A percentile compares a stretch with the other conserved stretches of the same genome.
These are phyloP conservation scores for Aselliscus stoliczkanus DNA, from an alignment of 2,797 vertebrate species.

Conservation along the genomic window DNA sequence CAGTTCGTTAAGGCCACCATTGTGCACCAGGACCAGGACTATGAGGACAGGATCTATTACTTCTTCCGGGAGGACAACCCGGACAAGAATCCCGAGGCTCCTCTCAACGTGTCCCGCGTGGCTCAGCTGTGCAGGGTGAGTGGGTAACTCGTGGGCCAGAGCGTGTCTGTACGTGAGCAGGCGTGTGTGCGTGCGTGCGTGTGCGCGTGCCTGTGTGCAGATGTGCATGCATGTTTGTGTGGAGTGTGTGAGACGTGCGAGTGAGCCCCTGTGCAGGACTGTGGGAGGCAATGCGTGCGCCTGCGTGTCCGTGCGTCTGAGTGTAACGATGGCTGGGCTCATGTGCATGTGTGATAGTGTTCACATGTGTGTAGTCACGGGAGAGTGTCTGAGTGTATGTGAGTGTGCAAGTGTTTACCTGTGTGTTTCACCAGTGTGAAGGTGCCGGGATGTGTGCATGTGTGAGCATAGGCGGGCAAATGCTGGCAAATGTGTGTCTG, in stretches of 20 bases:
- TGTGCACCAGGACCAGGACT: constrained; percentile 73
- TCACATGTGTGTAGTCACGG: background rate
- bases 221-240: background rate
- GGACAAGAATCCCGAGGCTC: constrained; percentile 79
- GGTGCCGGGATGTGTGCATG: background rate
- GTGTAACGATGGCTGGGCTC: background rate
- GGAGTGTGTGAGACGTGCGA: background rate
- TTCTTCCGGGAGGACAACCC: constrained; percentile 85
- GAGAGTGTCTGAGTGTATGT: accelerated
- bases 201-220: background rate
- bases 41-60: constrained; percentile 83
- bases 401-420: background rate
- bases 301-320: background rate
- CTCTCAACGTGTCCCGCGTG: constrained; percentile 80
- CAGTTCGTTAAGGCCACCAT: constrained; percentile 83
- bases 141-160: background rate
- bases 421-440: background rate
- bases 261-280: background rate
- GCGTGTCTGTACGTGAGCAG: background rate
- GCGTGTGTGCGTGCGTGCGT: background rate
- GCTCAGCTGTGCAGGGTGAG: constrained; percentile 84
- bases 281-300: no score
- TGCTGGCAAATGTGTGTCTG: background rate
- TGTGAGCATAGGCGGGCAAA: background rate
- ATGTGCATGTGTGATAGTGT: background rate